phyloP scores from a whole-genome alignment of 92 coral and sea anemone species.

The Blastomussa wellsi region DNA sequence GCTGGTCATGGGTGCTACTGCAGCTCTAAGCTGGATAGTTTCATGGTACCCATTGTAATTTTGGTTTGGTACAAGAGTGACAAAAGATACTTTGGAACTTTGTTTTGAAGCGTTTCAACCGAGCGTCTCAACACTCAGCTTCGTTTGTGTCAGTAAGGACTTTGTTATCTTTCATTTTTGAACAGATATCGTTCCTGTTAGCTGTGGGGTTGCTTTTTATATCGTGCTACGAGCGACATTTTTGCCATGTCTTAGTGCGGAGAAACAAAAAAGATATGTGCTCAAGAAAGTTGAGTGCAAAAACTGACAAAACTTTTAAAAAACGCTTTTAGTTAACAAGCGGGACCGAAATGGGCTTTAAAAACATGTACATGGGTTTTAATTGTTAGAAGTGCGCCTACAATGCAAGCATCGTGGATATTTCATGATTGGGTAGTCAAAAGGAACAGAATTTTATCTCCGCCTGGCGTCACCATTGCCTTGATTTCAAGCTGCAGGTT shows the following conservation, averaged over 20 bases:
- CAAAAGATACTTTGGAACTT: neutral
- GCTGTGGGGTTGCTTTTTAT: neutral
- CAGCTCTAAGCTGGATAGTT: constrained; percentile 86
- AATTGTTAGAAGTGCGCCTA: neutral
- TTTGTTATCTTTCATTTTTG: neutral
- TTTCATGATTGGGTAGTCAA: neutral
- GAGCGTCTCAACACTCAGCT: neutral
- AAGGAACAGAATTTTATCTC: neutral
- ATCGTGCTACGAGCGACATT: neutral
- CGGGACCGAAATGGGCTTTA: neutral
- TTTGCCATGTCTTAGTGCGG: neutral
- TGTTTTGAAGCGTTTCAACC: neutral
- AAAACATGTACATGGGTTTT: neutral
- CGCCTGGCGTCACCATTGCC: neutral
- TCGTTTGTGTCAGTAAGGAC: neutral
- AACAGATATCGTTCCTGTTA: neutral
- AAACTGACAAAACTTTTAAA: neutral
- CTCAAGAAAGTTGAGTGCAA: neutral
- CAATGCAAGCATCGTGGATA: neutral
- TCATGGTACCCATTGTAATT: constrained; percentile 84
- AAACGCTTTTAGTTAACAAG: neutral
- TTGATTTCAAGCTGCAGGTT: constrained; percentile 37
- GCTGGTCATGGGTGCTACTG: constrained; percentile 77
- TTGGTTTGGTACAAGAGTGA: neutral
- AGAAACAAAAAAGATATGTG: too few relatives aligned